Evolutionary conservation across 2,113 vertebrate genomes (phyloP).

Genomic region (Mesitornis unicolor): DNA sequence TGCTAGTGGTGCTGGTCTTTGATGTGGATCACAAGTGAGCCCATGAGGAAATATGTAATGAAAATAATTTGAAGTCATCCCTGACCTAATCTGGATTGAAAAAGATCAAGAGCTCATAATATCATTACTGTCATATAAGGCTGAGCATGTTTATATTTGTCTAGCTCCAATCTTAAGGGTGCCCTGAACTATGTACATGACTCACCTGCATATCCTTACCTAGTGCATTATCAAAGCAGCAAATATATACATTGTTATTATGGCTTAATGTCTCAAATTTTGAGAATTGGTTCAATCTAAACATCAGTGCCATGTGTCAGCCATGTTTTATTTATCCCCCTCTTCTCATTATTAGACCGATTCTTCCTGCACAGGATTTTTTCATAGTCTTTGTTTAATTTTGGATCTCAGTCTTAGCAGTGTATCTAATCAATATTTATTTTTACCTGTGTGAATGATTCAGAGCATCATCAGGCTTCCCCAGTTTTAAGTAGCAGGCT

Average conservation of each 20-base stretch:
- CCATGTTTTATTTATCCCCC: background rate
- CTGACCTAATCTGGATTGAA: slow-evolving; percentile 1
- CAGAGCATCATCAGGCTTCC: slow-evolving; percentile 68
- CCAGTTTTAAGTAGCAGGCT: slow-evolving; percentile 73
- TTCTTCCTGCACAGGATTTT: background rate
- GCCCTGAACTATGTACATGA: background rate
- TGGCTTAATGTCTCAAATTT: background rate
- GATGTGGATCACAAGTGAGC: background rate
- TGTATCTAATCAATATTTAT: background rate
- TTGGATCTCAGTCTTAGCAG: background rate
- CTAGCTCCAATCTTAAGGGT: background rate
- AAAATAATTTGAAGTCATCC: background rate
- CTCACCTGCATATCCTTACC: background rate
- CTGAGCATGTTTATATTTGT: background rate
- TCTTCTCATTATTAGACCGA: background rate
- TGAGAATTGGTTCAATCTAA: background rate
- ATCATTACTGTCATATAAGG: background rate
- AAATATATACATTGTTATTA: background rate
- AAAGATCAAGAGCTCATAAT: background rate
- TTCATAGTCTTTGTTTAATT: background rate
- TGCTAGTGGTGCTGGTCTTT: background rate
- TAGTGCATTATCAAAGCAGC: background rate
- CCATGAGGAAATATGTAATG: background rate
- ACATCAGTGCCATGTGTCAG: background rate
- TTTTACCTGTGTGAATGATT: slow-evolving; percentile 78